Percentiles rank a stretch among this genome's conserved stretches.
Evolutionary conservation across 2,888 invertebrate genomes (phyloP).

Genomic region (Nomada hirtipes): DNA sequence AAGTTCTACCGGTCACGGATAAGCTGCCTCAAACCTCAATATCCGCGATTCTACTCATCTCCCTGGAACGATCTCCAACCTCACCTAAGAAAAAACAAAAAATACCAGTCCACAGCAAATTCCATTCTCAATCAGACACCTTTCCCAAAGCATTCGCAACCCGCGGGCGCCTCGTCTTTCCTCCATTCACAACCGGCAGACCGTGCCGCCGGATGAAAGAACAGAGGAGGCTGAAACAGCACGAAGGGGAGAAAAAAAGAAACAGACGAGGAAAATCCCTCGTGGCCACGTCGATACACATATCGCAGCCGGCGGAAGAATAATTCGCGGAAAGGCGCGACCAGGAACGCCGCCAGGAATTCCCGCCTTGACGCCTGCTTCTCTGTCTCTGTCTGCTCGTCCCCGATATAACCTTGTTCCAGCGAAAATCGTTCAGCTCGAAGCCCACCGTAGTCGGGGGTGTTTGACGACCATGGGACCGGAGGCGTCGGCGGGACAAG

Average conservation of each 20-base stretch:
- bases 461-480: constrained; percentile 77
- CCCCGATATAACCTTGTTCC: constrained; percentile 33
- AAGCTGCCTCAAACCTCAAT: too few species aligned
- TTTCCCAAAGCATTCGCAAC: neutral
- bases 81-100: too few species aligned
- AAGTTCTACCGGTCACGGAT: too few species aligned
- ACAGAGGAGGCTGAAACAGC: neutral
- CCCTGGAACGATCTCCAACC: too few species aligned
- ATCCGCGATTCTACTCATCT: too few species aligned
- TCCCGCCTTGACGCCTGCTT: constrained; percentile 7
- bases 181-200: neutral
- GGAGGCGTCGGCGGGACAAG: constrained; percentile 75
- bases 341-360: constrained; percentile 21
- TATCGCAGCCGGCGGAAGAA: constrained; percentile 11
- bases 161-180: neutral
- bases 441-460: constrained; percentile 76
- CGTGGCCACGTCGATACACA: neutral
- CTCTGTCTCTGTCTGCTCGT: neutral
- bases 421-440: constrained; percentile 55
- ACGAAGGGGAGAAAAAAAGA: neutral
- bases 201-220: neutral
- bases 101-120: neutral
- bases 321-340: constrained; percentile 34
- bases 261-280: neutral
- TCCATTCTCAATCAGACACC: neutral